These are phyloP conservation scores for Melanostigma gelatinosum DNA, from an alignment of 2,113 vertebrate genomes.

Conservation along the genomic window DNA sequence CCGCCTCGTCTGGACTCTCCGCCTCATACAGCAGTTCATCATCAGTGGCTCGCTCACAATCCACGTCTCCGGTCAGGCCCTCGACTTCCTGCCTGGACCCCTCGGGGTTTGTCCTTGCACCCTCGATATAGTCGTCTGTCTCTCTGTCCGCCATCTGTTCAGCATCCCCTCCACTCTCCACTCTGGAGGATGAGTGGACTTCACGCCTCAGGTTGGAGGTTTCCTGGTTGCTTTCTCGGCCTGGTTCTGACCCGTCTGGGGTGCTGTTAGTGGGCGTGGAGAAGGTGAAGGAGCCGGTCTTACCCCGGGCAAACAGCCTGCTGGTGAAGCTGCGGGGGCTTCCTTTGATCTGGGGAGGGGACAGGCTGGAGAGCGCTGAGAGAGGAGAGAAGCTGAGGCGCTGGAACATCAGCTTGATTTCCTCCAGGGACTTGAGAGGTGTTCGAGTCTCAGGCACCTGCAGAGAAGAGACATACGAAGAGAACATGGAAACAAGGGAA, in stretches of 20 bases:
- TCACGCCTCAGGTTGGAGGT: not conserved
- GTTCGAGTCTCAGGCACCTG: conserved; percentile 77
- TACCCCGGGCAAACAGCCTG: conserved; percentile 82
- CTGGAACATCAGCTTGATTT: conserved; percentile 91
- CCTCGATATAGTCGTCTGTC: not conserved
- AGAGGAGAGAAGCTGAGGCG: conserved; percentile 84
- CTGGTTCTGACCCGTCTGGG: not conserved
- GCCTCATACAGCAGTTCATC: conserved; percentile 90
- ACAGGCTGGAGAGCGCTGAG: conserved; percentile 76
- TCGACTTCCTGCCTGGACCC: not conserved
- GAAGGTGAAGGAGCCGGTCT: conserved; percentile 67
- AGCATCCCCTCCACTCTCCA: conserved; percentile 9
- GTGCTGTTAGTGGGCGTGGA: conserved; percentile 13
- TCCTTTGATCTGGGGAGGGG: conserved; percentile 69
- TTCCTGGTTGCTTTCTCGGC: conserved; percentile 9
- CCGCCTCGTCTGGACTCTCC: conserved; percentile 94
- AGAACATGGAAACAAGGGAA: not conserved
- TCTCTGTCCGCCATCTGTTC: conserved; percentile 20
- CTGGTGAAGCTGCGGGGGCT: conserved; percentile 78
- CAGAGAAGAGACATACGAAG: not conserved
- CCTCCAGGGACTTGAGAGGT: conserved; percentile 88
- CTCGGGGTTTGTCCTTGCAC: not conserved
- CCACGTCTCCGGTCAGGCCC: conserved; percentile 66
- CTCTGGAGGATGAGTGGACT: not conserved
- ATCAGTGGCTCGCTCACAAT: conserved; percentile 83